A percentile compares a stretch with the other conserved stretches of the same genome.
These are phyloP conservation scores for Dioctria linearis DNA, from an alignment of 2,888 invertebrate genomes.

Conservation along the genomic window DNA sequence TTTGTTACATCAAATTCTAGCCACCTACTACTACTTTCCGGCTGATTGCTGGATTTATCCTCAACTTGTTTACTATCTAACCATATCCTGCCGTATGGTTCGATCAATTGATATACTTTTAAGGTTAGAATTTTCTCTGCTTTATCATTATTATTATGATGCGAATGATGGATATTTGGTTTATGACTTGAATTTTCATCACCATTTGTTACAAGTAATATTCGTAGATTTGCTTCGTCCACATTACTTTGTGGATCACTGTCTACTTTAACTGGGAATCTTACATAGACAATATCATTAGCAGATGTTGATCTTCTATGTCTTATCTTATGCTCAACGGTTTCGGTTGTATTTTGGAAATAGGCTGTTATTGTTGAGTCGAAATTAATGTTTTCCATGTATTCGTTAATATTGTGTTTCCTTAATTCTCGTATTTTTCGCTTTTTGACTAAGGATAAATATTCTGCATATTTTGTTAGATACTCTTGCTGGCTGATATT, in stretches of 20 bases:
- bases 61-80: conserved; percentile 68
- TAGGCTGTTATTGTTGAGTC: conserved; percentile 62
- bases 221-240: conserved; percentile 67
- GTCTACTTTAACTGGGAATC: conserved; percentile 54
- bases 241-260: conserved; percentile 62
- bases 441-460: conserved; percentile 71
- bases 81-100: conserved; percentile 64
- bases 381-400: conserved; percentile 21
- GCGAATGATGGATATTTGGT: not conserved
- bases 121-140: conserved; percentile 60
- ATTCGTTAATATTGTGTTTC: conserved; percentile 32
- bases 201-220: conserved; percentile 66
- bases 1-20: conserved; percentile 75
- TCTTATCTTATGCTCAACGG: conserved; percentile 17
- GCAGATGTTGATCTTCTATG: conserved; percentile 1
- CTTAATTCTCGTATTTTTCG: conserved; percentile 61
- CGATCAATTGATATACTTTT: conserved; percentile 66
- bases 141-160: conserved; percentile 40
- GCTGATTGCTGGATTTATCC: conserved; percentile 65
- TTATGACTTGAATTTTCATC: conserved; percentile 58
- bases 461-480: conserved; percentile 75
- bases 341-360: conserved; percentile 47
- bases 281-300: conserved; percentile 51
- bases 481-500: conserved; percentile 79
- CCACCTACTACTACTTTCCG: conserved; percentile 72